phyloP scores from a whole-genome alignment of 2,797 vertebrate genomes.

The Masticophis lateralis region DNA sequence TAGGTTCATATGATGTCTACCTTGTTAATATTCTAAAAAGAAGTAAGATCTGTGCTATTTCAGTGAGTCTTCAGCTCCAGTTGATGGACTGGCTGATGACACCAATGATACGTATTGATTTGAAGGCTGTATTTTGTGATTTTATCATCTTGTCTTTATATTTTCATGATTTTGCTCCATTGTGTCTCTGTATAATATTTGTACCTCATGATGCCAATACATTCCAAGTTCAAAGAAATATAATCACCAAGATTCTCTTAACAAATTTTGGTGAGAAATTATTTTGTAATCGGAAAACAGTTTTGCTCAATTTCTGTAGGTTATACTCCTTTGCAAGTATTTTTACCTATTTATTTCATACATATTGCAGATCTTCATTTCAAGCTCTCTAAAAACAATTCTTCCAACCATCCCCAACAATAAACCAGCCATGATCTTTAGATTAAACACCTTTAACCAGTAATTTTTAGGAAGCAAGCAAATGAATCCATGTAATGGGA shows the following conservation, averaged over 20 bases:
- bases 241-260: neutral
- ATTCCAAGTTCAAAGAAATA: neutral
- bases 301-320: neutral
- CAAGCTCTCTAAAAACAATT: neutral
- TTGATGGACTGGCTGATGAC: neutral
- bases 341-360: neutral
- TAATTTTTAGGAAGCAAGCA: slow-evolving; percentile 19
- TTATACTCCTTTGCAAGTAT: neutral
- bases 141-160: neutral
- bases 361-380: neutral
- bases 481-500: slow-evolving; percentile 29
- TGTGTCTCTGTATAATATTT: neutral
- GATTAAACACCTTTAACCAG: slow-evolving; percentile 27
- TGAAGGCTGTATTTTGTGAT: neutral
- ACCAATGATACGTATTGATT: neutral
- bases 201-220: neutral
- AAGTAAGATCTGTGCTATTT: neutral
- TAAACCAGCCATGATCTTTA: slow-evolving; percentile 15
- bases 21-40: neutral
- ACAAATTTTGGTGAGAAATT: neutral
- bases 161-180: neutral
- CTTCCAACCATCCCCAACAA: neutral
- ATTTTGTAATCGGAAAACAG: neutral
- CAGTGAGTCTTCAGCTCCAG: neutral
- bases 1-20: neutral